Evolutionary conservation across 2,113 vertebrate genomes (phyloP), one percentile per base, ranked within the genome.

Genomic region (Phyllostomus discolor): DNA sequence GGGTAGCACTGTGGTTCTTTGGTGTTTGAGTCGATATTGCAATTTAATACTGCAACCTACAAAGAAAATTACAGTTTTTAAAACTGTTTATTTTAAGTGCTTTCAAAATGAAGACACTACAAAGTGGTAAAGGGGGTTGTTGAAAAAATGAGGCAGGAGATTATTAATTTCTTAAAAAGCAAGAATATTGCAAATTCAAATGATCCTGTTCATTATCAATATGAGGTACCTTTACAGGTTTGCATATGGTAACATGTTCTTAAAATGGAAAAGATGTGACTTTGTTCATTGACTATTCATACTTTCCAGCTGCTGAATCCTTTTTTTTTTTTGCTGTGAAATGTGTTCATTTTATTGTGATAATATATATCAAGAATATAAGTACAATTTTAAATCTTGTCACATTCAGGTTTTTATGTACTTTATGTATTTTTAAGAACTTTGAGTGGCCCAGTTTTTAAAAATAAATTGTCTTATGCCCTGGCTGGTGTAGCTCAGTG

Each of bases 1-100:
- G 96, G 97, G 95, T 89, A 97, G 83, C 88, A 73, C 48, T 83
- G 41, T 90, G 96, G 54, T 93, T 98, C 88, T 96, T 46, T 54
- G 84, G 52, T 98, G 76, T 54, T 95, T 97, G 19, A 97, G 90
- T 98, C 4, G 28, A 96, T 97, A 96, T 92, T 97, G 83, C 96
- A 96, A 97, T 96, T 88, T 97, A 98, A 95, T 94, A 94, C 24
- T 91, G 43, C 78, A 97, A 97, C 46, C 91, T 97, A 97, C 80
- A 96, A 98, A 97, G 96, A 98, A 98, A 97, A 98, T 97, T 82
- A 97, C 7, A 97, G 80, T 98, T 98, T 98, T 97, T 88, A 94
- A 97, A 97, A 95, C 91, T 96, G 89, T 97, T 97, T 98, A 92
- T 97, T 96, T 59, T 0, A 80, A 97, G 43, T 97, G 87, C 86